Evolutionary conservation across 2,888 invertebrate species (phyloP).

Genomic region (Lithophane semibrunnea): DNA sequence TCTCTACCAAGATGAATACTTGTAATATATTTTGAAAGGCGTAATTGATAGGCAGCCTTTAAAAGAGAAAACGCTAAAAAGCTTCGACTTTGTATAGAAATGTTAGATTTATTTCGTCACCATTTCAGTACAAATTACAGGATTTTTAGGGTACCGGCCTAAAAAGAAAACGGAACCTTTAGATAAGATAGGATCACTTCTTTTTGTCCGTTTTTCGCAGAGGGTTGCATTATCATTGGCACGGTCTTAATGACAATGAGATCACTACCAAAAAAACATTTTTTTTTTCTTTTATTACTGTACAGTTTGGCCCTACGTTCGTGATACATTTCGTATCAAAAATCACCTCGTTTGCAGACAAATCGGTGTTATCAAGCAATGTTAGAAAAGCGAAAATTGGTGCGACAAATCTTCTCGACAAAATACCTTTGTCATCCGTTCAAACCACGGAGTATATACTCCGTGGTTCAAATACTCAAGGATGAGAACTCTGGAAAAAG

Average conservation of each 20-base stretch:
- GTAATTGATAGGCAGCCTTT: background rate
- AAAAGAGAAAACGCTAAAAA: background rate
- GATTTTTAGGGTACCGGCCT: background rate
- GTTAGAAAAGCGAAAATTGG: background rate
- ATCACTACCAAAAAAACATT: background rate
- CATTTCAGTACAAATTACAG: too few relatives aligned
- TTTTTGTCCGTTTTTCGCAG: background rate
- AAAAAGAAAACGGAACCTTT: background rate
- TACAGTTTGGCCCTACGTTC: background rate
- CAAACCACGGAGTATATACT: too few relatives aligned
- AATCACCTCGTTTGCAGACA: background rate
- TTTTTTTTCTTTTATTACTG: background rate
- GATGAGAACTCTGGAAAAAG: conserved; percentile 2
- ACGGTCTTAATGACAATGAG: too few relatives aligned
- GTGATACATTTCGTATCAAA: background rate
- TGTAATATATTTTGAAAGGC: background rate
- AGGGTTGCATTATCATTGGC: background rate
- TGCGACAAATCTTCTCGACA: background rate
- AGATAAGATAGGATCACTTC: background rate
- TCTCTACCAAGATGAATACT: background rate
- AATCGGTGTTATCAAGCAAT: background rate
- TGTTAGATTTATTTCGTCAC: background rate
- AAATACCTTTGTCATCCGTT: background rate
- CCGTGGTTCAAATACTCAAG: too few relatives aligned
- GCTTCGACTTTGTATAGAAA: background rate